Base-by-base conservation (phyloP, 2,888 invertebrate species). In the Alviniconcha strummeri region DNA sequence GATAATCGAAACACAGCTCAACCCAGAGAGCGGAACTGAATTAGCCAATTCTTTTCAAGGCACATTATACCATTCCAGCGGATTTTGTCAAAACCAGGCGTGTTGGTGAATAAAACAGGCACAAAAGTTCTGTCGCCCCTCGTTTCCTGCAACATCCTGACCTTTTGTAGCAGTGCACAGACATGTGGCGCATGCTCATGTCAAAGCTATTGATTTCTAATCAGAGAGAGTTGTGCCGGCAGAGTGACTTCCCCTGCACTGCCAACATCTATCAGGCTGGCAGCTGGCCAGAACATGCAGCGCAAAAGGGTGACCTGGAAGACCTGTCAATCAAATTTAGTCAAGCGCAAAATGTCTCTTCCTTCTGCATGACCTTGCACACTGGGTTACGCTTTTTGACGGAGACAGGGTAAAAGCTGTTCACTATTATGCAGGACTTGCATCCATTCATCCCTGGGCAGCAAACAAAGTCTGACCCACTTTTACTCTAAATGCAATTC, bases 181-280 rank as follows among this genome's bases (percentile, higher is more conserved):
- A 57, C n/a, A 56, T 5, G 57, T 17, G 57, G n/a, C 8, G 19
- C 56, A n/a, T 56, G 56, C 56, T 56, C 76, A 76, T 76, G 76
- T 57, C 55, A 57, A 57, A 54, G 6, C 6, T 76, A 76, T 76
- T 76, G 76, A 76, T 76, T 76, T 76, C 56, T 56, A 76, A 76
- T 76, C 57, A 76, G n/a, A 56, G n/a, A 76, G 69, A 9, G 76
- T 17, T 56, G 76, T 7, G 19, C 57, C 15, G 17, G 57, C n/a
- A 19, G 8, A 72, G 72, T 72, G 7, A 56, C 76, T 17, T 15
- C 75, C 36, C 57, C 8, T 56, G 19, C 76, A 17, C 55, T 76
- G n/a, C 19, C 54, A 6, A 15, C 75, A 54, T 55, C 13, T 17
- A 75, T 75, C 75, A 75, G 54, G 55, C 55, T 7, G 54, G 55